Evolutionary conservation across 2,113 vertebrate species (phyloP).

Genomic region (Elgaria multicarinata): DNA sequence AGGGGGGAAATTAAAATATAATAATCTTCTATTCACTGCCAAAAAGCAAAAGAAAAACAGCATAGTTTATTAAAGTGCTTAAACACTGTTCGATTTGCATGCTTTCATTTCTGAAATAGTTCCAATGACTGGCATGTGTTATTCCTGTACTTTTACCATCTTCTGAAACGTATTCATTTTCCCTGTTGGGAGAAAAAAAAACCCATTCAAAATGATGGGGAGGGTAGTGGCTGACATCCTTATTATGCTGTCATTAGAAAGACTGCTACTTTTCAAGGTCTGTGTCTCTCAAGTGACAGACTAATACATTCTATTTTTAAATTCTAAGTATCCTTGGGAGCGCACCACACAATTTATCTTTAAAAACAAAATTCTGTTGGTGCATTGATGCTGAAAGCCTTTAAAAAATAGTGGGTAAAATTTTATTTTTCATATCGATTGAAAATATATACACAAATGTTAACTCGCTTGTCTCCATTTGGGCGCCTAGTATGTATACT

Average conservation of each 20-base stretch:
- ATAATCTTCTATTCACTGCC: rapidly evolving
- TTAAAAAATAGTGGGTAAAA: conserved; percentile 46
- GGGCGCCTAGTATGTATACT: not conserved
- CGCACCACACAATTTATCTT: conserved; percentile 69
- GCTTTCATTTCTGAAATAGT: conserved; percentile 62
- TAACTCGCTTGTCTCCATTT: conserved; percentile 47
- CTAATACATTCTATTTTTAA: conserved; percentile 76
- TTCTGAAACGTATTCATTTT: conserved; percentile 74
- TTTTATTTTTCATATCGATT: conserved; percentile 58
- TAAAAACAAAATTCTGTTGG: conserved; percentile 70
- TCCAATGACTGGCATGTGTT: conserved; percentile 60
- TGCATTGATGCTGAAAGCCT: conserved; percentile 50
- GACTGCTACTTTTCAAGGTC: conserved; percentile 72
- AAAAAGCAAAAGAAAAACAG: conserved; percentile 28
- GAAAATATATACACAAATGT: conserved; percentile 54
- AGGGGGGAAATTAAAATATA: conserved; percentile 31
- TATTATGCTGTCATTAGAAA: conserved; percentile 76
- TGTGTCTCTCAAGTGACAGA: conserved; percentile 77
- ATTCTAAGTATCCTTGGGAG: conserved; percentile 74
- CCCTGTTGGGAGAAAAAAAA: conserved; percentile 66
- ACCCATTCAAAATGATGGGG: conserved; percentile 58
- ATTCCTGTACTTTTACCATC: conserved; percentile 52
- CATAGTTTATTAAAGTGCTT: conserved; percentile 43
- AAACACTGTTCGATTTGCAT: conserved; percentile 25
- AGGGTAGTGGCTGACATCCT: conserved; percentile 67